phyloP scores from a whole-genome alignment of 2,888 invertebrate genomes.

The Graphium colonna region DNA sequence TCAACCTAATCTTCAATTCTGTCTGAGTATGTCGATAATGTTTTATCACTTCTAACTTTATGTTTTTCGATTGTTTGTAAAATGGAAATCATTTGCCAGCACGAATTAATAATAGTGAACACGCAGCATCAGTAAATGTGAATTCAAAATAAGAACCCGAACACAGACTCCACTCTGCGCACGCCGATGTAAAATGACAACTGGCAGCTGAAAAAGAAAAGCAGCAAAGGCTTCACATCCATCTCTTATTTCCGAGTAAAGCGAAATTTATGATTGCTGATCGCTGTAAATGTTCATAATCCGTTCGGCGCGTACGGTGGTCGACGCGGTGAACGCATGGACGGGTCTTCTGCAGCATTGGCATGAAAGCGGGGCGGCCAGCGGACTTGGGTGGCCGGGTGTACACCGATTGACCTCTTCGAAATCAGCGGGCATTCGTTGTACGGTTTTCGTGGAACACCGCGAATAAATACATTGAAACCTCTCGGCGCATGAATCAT shows the following conservation, averaged over 20 bases:
- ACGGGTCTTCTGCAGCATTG: background rate
- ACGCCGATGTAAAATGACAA: background rate
- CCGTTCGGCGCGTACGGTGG: constrained; percentile 2
- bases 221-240: background rate
- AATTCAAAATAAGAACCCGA: background rate
- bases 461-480: constrained; percentile 15
- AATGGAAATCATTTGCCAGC: no score
- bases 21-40: no score
- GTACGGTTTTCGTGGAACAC: constrained; percentile 20
- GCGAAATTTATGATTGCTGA: constrained; percentile 13
- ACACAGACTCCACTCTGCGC: background rate
- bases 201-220: background rate
- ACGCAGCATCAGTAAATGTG: background rate
- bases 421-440: constrained; percentile 16
- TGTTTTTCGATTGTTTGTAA: no score
- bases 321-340: background rate
- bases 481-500: constrained; percentile 15
- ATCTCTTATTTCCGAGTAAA: constrained; percentile 15
- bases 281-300: background rate
- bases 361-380: background rate
- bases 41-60: no score
- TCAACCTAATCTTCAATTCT: no score
- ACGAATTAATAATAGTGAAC: no score
- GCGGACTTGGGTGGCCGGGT: constrained; percentile 1
- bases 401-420: constrained; percentile 14